A percentile compares a stretch with the other conserved stretches of the same genome.
Conservation (phyloP, 1,140 invertebrate genomes). For the Ips nitidus region DNA sequence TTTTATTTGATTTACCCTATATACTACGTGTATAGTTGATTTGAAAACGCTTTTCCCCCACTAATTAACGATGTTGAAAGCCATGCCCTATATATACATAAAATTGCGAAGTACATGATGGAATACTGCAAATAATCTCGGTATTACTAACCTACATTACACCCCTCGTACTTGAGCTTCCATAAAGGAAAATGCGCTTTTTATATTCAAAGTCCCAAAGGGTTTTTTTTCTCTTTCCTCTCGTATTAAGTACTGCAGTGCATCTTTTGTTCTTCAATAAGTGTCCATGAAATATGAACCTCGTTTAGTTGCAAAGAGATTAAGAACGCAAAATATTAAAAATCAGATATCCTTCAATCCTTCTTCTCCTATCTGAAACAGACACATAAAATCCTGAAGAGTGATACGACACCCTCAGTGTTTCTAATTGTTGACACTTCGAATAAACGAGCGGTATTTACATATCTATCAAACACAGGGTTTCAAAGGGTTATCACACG, state of each 20-base stretch:
- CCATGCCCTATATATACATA: constrained; percentile 1
- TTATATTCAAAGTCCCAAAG: constrained; percentile 27
- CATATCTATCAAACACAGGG: constrained; percentile 51
- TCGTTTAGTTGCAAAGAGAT: not conserved
- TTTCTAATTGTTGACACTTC: constrained; percentile 40
- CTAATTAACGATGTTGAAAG: constrained; percentile 9
- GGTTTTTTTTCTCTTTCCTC: constrained; percentile 26
- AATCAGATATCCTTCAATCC: not conserved
- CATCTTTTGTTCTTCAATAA: constrained; percentile 35
- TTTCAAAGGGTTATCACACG: constrained; percentile 49
- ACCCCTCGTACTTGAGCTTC: constrained; percentile 32
- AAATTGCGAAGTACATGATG: constrained; percentile 8
- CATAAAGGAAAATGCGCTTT: constrained; percentile 36
- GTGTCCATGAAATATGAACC: constrained; percentile 30
- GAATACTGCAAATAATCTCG: constrained; percentile 28
- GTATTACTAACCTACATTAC: constrained; percentile 38
- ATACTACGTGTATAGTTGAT: not conserved
- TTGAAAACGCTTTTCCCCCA: constrained; percentile 6
- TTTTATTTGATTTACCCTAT: too few species aligned
- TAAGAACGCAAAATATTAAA: too few species aligned
- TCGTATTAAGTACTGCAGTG: constrained; percentile 24
- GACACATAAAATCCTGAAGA: constrained; percentile 12
- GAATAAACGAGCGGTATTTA: constrained; percentile 44
- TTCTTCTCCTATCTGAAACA: too few species aligned
- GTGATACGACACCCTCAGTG: constrained; percentile 14